A percentile compares a stretch with the other conserved stretches of the same genome.
Conservation (phyloP, 2,113 vertebrate genomes). For the Siniperca knerii region DNA sequence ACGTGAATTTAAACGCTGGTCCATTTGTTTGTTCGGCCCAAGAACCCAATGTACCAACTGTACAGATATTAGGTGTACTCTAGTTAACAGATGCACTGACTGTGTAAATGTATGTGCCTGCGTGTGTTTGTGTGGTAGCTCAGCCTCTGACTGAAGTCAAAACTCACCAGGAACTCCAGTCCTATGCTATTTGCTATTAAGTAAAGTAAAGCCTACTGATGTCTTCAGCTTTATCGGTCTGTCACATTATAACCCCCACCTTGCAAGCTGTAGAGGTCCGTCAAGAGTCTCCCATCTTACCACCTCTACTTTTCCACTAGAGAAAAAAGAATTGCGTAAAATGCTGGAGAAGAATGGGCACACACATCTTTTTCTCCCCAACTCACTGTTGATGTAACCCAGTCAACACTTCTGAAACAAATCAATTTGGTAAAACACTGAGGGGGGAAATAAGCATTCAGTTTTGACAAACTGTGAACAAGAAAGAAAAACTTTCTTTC, state of each 20-base stretch:
- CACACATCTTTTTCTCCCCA: slow-evolving; percentile 11
- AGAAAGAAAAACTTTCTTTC: slow-evolving; percentile 16
- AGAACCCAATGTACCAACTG: not conserved
- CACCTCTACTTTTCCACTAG: not conserved
- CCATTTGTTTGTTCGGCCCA: not conserved
- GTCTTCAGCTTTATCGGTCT: not conserved
- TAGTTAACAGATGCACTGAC: not conserved
- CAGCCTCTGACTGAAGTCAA: not conserved
- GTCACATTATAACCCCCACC: not conserved
- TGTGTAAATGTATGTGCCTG: not conserved
- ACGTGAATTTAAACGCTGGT: not conserved
- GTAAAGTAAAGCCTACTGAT: too few species aligned
- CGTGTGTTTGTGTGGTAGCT: not conserved
- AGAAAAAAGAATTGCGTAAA: not conserved
- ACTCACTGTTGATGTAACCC: too few species aligned
- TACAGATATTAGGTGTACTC: not conserved
- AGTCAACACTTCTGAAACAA: not conserved
- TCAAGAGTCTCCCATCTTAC: slow-evolving; percentile 10
- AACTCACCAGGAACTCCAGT: not conserved
- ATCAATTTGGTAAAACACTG: slow-evolving; percentile 39
- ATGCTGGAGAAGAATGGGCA: not conserved
- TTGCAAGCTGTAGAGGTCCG: not conserved
- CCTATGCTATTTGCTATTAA: not conserved
- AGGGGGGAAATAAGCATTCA: slow-evolving; percentile 33
- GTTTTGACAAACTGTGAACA: slow-evolving; percentile 40